A percentile compares a stretch with the other conserved stretches of the same genome.
phyloP scores from a whole-genome alignment of 92 coral and sea anemone genomes.

The Zoanthus sociatus region DNA sequence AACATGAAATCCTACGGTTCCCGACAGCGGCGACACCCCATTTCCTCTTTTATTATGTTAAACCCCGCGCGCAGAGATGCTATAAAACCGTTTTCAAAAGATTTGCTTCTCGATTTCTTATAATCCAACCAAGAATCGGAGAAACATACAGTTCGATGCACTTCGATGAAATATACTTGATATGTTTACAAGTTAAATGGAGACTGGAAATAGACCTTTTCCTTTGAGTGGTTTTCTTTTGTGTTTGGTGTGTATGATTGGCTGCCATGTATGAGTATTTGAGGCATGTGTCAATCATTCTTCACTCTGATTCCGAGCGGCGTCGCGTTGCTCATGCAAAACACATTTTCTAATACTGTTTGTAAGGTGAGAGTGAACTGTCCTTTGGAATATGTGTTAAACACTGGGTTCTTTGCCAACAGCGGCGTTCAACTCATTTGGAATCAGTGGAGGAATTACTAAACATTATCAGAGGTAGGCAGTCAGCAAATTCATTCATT shows the following conservation, averaged over 20 bases:
- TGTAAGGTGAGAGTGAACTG: conserved; percentile 20
- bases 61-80: not conserved
- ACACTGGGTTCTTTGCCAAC: not conserved
- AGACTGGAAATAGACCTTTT: conserved; percentile 8
- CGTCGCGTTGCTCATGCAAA: conserved; percentile 34
- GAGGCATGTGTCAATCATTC: conserved; percentile 88
- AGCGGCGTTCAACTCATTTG: not conserved
- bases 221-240: conserved; percentile 38
- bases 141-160: not conserved
- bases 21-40: conserved; percentile 23
- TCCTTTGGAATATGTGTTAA: conserved; percentile 11
- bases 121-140: too few relatives aligned
- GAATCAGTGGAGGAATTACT: conserved; percentile 32
- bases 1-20: not conserved
- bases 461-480: conserved; percentile 16
- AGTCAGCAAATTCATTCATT: not conserved
- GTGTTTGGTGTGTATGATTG: conserved; percentile 26
- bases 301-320: not conserved
- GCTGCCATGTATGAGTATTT: conserved; percentile 68
- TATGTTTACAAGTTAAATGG: conserved; percentile 6
- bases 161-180: not conserved
- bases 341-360: not conserved
- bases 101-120: not conserved
- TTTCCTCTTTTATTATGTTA: not conserved
- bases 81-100: not conserved